phyloP scores from a whole-genome alignment of 2,113 vertebrate species.

The Todiramphus chloris region DNA sequence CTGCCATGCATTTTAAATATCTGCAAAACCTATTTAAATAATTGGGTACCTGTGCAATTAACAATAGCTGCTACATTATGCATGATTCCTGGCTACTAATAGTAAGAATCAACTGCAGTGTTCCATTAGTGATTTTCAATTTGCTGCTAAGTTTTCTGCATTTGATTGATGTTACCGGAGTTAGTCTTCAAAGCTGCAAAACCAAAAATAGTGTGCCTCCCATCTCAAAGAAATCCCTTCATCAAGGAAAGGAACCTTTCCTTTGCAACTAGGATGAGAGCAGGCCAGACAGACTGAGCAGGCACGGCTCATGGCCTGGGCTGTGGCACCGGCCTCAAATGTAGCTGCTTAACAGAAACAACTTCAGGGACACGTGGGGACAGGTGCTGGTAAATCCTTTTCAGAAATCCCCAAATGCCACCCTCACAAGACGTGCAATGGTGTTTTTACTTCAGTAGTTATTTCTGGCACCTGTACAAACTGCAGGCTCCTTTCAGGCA shows the following conservation, averaged over 20 bases:
- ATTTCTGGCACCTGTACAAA: neutral
- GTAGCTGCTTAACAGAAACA: neutral
- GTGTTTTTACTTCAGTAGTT: neutral
- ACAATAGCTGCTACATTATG: conserved; percentile 16
- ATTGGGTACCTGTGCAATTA: neutral
- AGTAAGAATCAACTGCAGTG: neutral
- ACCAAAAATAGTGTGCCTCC: neutral
- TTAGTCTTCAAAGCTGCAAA: neutral
- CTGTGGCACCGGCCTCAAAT: neutral
- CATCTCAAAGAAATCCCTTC: neutral
- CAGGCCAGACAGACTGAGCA: neutral
- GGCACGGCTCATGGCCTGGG: neutral
- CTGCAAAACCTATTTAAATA: conserved; percentile 6
- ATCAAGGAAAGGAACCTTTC: neutral
- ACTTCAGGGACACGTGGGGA: neutral
- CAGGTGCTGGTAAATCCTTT: neutral
- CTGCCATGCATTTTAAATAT: conserved; percentile 1
- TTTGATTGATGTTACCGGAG: neutral
- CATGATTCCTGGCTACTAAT: neutral
- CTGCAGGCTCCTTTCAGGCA: neutral
- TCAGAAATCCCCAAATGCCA: neutral
- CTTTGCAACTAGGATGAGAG: neutral
- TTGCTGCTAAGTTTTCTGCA: conserved; percentile 1
- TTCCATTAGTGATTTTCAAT: conserved; percentile 36
- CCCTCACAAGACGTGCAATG: neutral